Evolutionary conservation across 1,140 invertebrate genomes (phyloP).

Genomic region (Drosophila yakuba): DNA sequence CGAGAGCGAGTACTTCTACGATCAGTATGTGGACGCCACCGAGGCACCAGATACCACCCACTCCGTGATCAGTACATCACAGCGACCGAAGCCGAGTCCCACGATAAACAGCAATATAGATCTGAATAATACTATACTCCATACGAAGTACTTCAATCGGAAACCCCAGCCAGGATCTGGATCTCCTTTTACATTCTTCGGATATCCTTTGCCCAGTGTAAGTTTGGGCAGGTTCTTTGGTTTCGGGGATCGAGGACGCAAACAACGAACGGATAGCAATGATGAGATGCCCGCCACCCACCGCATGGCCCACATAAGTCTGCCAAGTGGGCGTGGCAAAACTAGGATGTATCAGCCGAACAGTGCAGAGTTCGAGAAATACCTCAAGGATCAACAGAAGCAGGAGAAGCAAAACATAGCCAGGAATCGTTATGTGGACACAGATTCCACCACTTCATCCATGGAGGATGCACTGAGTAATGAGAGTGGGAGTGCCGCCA

Average conservation of each 20-base stretch:
- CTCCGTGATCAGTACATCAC: conserved; percentile 78
- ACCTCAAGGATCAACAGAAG: conserved; percentile 61
- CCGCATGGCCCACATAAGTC: conserved; percentile 65
- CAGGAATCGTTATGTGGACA: conserved; percentile 66
- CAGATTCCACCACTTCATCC: conserved; percentile 82
- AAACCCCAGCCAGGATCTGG: conserved; percentile 80
- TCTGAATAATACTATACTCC: conserved; percentile 89
- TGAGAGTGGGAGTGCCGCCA: conserved; percentile 65
- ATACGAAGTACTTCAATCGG: conserved; percentile 86
- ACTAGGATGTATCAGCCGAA: conserved; percentile 84
- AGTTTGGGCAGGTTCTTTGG: conserved; percentile 80
- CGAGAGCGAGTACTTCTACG: conserved; percentile 92
- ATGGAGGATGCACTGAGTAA: conserved; percentile 79
- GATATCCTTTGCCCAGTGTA: conserved; percentile 91
- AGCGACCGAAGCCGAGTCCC: conserved; percentile 84
- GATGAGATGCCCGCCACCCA: conserved; percentile 73
- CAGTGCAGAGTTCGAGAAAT: conserved; percentile 83
- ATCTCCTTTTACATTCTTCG: conserved; percentile 92
- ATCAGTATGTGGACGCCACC: conserved; percentile 90
- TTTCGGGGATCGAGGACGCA: conserved; percentile 68
- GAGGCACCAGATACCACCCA: conserved; percentile 72
- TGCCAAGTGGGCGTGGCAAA: conserved; percentile 69
- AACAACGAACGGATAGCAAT: conserved; percentile 64
- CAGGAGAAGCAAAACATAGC: conserved; percentile 43
- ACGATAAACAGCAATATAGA: conserved; percentile 84